Conservation (phyloP, 1,140 invertebrate genomes). For the Lepeophtheirus salmonis region DNA sequence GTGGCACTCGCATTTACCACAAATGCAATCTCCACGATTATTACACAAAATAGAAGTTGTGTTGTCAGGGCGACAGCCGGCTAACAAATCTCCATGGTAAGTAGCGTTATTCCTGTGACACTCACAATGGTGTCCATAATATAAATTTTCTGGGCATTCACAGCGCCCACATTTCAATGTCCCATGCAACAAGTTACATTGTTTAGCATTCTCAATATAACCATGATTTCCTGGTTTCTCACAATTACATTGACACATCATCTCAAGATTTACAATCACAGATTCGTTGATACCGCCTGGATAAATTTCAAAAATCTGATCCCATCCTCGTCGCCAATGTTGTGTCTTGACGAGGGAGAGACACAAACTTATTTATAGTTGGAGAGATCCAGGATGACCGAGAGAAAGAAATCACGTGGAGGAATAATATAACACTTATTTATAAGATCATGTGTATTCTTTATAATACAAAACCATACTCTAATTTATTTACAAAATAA, state of each 20-base stretch:
- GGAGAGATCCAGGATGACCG: no score
- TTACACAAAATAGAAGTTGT: slow-evolving; percentile 46
- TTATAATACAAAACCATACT: no score
- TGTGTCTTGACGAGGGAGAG: no score
- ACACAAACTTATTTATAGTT: no score
- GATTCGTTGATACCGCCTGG: slow-evolving; percentile 78
- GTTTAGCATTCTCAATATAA: slow-evolving; percentile 21
- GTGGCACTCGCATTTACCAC: slow-evolving; percentile 57
- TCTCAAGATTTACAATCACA: slow-evolving; percentile 59
- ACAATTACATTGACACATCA: slow-evolving; percentile 76
- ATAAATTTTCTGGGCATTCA: slow-evolving; percentile 49
- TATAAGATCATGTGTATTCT: no score
- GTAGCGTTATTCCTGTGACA: slow-evolving; percentile 39
- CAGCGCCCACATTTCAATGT: slow-evolving; percentile 71
- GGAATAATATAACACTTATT: no score
- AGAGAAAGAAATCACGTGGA: no score
- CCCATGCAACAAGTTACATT: slow-evolving; percentile 43
- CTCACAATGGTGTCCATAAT: slow-evolving; percentile 68
- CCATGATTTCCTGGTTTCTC: slow-evolving; percentile 39
- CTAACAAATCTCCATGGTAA: slow-evolving; percentile 26
- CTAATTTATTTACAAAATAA: no score
- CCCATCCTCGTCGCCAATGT: no score
- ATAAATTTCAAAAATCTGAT: slow-evolving; percentile 66
- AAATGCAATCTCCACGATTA: slow-evolving; percentile 54
- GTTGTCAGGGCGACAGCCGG: slow-evolving; percentile 52